A percentile compares a stretch with the other conserved stretches of the same genome.
Conservation (phyloP, 2,888 invertebrate species). For the Drosophila falleni region DNA sequence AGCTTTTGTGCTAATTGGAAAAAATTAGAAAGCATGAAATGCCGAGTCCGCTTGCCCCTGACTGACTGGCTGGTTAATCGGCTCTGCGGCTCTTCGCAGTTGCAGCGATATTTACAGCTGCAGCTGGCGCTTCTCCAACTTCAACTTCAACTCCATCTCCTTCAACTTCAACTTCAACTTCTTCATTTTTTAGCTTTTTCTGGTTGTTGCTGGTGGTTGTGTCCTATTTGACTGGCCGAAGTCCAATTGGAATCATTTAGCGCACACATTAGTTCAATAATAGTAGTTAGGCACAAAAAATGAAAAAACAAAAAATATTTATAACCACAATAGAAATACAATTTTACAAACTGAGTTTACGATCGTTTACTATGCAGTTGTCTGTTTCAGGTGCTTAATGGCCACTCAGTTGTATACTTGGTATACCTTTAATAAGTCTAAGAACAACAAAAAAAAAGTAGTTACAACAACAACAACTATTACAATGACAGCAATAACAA, state of each 20-base stretch:
- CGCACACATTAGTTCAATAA: constrained; percentile 36
- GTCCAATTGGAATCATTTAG: constrained; percentile 42
- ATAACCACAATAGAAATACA: constrained; percentile 24
- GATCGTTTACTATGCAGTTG: constrained; percentile 27
- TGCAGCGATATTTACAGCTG: constrained; percentile 38
- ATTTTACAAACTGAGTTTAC: constrained; percentile 18
- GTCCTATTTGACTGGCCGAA: constrained; percentile 30
- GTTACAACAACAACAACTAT: constrained; percentile 18
- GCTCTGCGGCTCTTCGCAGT: constrained; percentile 38
- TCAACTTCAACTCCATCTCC: constrained; percentile 1
- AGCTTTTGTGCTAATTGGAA: constrained; percentile 78
- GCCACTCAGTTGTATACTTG: constrained; percentile 33
- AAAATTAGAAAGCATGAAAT: constrained; percentile 80
- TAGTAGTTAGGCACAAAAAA: constrained; percentile 34
- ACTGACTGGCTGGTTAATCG: constrained; percentile 69
- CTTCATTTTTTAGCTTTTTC: neutral
- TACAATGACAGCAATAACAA: constrained; percentile 40
- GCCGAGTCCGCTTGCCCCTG: constrained; percentile 58
- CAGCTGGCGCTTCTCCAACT: constrained; percentile 6
- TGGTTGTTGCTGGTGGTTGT: constrained; percentile 6
- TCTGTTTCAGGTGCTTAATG: constrained; percentile 25
- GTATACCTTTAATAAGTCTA: constrained; percentile 25
- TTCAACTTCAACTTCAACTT: neutral
- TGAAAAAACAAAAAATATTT: constrained; percentile 39
- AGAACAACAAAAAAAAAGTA: neutral